These are phyloP conservation scores for Patella depressa DNA, from an alignment of 2,888 invertebrate species.

Conservation along the genomic window DNA sequence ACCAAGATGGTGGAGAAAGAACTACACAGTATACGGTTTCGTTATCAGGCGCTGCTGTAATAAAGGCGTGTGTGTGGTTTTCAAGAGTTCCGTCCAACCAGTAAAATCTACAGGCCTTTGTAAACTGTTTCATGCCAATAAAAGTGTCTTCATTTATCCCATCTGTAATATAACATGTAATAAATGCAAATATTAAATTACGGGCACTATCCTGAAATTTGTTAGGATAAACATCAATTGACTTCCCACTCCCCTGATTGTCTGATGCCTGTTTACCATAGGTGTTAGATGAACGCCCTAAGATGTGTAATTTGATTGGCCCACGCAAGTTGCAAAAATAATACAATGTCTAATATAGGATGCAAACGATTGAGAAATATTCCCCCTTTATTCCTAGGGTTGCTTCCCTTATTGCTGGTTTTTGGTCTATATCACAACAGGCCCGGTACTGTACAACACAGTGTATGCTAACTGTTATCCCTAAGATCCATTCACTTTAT, in stretches of 20 bases:
- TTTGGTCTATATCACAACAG: too few species aligned
- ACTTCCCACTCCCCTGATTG: too few species aligned
- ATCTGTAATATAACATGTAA: too few species aligned
- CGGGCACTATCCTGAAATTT: too few species aligned
- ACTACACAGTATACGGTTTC: conserved; percentile 10
- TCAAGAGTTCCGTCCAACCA: conserved; percentile 21
- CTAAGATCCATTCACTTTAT: too few species aligned
- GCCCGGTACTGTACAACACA: neutral
- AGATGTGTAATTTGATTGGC: too few species aligned
- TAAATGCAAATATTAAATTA: too few species aligned
- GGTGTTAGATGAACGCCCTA: too few species aligned
- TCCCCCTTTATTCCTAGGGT: neutral
- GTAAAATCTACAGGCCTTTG: neutral
- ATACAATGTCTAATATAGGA: too few species aligned
- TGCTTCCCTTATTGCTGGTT: neutral
- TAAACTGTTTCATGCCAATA: conserved; percentile 18
- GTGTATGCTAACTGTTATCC: neutral
- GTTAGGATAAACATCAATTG: too few species aligned
- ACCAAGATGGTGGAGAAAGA: conserved; percentile 11
- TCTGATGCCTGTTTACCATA: too few species aligned
- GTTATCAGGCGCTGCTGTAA: neutral
- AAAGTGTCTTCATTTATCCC: neutral
- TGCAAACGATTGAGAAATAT: neutral
- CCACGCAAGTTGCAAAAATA: too few species aligned
- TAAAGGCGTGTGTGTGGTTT: neutral